These are phyloP conservation scores for Auanema freiburgensis DNA, from an alignment of 2,888 invertebrate genomes.

Conservation along the genomic window DNA sequence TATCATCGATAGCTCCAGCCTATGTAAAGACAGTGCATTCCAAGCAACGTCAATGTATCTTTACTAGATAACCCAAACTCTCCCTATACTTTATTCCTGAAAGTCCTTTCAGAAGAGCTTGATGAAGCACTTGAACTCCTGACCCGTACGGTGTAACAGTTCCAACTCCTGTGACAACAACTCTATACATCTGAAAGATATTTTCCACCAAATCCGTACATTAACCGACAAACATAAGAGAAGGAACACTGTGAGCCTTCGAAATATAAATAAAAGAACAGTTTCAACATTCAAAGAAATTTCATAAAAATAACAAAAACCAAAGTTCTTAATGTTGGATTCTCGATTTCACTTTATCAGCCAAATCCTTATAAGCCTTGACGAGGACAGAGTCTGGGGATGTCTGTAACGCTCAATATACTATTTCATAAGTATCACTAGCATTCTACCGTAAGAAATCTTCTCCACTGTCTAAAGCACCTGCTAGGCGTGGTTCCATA, in stretches of 20 bases:
- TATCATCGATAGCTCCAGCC: constrained; percentile 31
- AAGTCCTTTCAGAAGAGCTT: constrained; percentile 71
- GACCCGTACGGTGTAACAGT: constrained; percentile 84
- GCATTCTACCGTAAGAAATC: constrained; percentile 51
- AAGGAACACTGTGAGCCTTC: too few species aligned
- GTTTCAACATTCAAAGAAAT: background rate
- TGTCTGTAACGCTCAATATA: constrained; percentile 16
- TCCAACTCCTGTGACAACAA: constrained; percentile 88
- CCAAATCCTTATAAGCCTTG: constrained; percentile 48
- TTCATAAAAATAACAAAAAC: constrained; percentile 4
- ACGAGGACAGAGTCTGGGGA: constrained; percentile 47
- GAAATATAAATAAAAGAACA: background rate
- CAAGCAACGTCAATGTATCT: too few species aligned
- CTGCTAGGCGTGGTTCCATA: constrained; percentile 74
- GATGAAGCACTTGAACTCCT: constrained; percentile 78
- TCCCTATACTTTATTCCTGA: constrained; percentile 37
- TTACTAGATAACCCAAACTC: constrained; percentile 39
- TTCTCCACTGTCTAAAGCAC: constrained; percentile 45
- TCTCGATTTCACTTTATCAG: constrained; percentile 41
- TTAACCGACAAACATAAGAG: too few species aligned
- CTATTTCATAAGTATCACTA: too few species aligned
- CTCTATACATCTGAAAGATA: constrained; percentile 59
- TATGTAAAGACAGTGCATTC: too few species aligned
- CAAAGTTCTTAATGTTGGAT: constrained; percentile 6
- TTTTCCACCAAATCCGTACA: too few species aligned